Conservation (phyloP, 37 sponge, comb jelly and placozoan genomes). For the Tethya wilhelma region DNA sequence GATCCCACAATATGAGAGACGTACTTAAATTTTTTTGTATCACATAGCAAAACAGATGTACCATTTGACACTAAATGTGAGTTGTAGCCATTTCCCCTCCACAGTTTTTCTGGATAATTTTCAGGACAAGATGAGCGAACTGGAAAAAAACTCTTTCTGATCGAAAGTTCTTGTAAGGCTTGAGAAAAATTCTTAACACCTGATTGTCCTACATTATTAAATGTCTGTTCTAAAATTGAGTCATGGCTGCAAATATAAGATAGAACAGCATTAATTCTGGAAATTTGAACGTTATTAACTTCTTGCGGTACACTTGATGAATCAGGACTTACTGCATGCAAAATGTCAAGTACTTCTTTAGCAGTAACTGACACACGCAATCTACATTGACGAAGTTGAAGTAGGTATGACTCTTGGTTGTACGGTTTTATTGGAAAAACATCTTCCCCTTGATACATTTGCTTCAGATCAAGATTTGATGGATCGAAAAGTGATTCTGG, state of each 20-base stretch:
- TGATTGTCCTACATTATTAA: background rate
- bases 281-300: conserved; percentile 6
- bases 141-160: conserved; percentile 45
- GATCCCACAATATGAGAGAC: conserved; percentile 35
- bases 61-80: conserved; percentile 33
- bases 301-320: background rate
- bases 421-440: conserved; percentile 43
- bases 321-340: conserved; percentile 13
- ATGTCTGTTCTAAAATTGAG: background rate
- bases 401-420: background rate
- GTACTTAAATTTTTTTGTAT: background rate
- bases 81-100: conserved; percentile 33
- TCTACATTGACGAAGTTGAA: conserved; percentile 18
- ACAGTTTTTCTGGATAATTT: conserved; percentile 32
- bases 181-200: background rate
- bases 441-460: conserved; percentile 21
- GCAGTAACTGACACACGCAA: conserved; percentile 23
- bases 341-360: conserved; percentile 36
- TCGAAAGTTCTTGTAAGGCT: conserved; percentile 6
- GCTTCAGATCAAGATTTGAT: conserved; percentile 3
- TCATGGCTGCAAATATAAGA: conserved; percentile 1
- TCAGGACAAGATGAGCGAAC: conserved; percentile 12
- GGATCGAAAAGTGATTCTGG: conserved; percentile 39
- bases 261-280: conserved; percentile 46
- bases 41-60: background rate